Evolutionary conservation across 2,888 invertebrate genomes (phyloP), one percentile per base, ranked within the genome.

Genomic region (Acholoe squamosa): DNA sequence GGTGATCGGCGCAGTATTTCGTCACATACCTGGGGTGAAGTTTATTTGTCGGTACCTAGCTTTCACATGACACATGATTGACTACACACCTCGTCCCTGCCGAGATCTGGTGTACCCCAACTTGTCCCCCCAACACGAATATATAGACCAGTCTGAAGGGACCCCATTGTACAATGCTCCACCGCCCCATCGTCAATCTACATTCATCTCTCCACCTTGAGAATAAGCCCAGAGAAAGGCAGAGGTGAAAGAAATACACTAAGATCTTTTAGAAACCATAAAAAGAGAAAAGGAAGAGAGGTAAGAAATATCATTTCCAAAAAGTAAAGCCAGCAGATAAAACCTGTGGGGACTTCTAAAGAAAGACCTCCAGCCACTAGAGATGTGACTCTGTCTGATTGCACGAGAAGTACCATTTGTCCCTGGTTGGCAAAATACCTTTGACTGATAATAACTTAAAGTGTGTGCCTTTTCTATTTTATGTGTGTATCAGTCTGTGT

Each of bases 361-460:
- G 61, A 61, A 61, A 61, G 61, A 43, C 61, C 61, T 19, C 61
- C 22, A 61, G 61, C 61, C 61, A 61, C 19, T 7, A 61, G n/a
- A n/a, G 61, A n/a, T 61, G 61, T n/a, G 61, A 61, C 61, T 61
- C 61, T 61, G 61, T 19, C 22, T 61, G 61, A 61, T 61, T 61
- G 61, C 5, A 14, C 3, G n/a, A 61, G 19, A 61, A 61, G 61
- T n/a, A 19, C n/a, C n/a, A 61, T 61, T 61, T 61, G 61, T 61
- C 61, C 61, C 19, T 61, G 61, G 22, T 14, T 3, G 61, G 61
- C 19, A 19, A n/a, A 61, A 19, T 61, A n/a, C 3, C 61, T 61
- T n/a, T n/a, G 61, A 61, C 61, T 61, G 61, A 61, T 61, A 61
- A 61, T 61, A 61, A 61, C 61, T 61, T 43, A 43, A 43, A 43